These are phyloP conservation scores for Drosophila atripex DNA, from an alignment of 2,888 invertebrate species.

Conservation along the genomic window DNA sequence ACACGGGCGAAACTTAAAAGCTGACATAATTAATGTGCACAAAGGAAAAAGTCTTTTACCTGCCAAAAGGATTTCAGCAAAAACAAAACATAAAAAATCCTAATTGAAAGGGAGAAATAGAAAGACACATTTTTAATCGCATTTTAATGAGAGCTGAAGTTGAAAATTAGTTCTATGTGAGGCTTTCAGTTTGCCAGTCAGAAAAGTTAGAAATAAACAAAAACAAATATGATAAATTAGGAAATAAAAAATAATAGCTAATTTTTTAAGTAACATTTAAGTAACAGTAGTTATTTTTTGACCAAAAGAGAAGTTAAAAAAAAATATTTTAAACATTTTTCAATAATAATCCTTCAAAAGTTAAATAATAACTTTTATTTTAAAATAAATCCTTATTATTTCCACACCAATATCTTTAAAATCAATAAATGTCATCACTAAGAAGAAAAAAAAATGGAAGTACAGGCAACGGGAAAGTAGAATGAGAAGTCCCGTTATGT, in stretches of 20 bases:
- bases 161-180: neutral
- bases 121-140: neutral
- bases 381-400: too few species aligned
- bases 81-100: neutral
- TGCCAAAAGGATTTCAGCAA: conserved; percentile 27
- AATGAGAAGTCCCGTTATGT: conserved; percentile 59
- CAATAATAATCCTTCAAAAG: too few species aligned
- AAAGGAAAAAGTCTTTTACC: conserved; percentile 19
- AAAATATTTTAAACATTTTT: too few species aligned
- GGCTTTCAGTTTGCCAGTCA: too few species aligned
- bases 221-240: too few species aligned
- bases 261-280: too few species aligned
- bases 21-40: conserved; percentile 32
- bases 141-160: neutral
- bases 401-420: neutral
- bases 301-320: too few species aligned
- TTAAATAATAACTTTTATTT: too few species aligned
- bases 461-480: neutral
- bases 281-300: too few species aligned
- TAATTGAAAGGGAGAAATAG: neutral
- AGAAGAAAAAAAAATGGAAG: neutral
- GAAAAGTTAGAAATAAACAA: too few species aligned
- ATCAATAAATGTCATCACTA: neutral
- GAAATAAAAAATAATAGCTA: too few species aligned
- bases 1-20: conserved; percentile 21